Base-by-base conservation (phyloP, 2,797 vertebrate genomes). In the Channallabes apus region DNA sequence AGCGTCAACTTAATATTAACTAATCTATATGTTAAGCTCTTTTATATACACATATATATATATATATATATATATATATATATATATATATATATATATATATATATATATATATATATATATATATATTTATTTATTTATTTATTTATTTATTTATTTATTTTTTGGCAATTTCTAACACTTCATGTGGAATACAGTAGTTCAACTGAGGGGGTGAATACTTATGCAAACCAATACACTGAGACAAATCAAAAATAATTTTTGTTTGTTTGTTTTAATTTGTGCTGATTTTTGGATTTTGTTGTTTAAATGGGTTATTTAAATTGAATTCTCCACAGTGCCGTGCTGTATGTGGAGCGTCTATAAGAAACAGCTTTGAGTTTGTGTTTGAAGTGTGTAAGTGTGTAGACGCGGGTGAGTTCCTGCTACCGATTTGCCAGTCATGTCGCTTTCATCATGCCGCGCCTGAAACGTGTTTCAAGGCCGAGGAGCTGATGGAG, bases 331-430 rank as follows among this genome's bases (percentile, higher is more conserved):
- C 73, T 8, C 59, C 41, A 32, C 27, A 4, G 72, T 79, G 65
- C 46, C 46, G 46, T 46, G 46, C 46, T 46, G 46, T 80, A 88
- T 27, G 51, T 1, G 61, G 12, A 79, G 61, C 61, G 51, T 72
- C 72, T 64, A 77, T 76, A 69, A 84, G 78, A 82, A 71, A 72
- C 64, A 38, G 81, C 41, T 79, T 46, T 41, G 82, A 38, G 24
- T 84, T 62, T 58, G 82, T 80, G 88, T 90, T 90, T 90, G 89
- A 90, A 86, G 83, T 87, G 81, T 69, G 77, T 90, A 85, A 88
- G 87, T 87, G 88, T 56, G 4, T 41, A 64, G 68, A 22, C 11
- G 67, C 80, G 88, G 84, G 82, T 86, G 86, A 89, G 85, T 58
- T 35, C 62, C 83, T 77, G 82, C 69, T 58, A 18, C 38, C 18